Conservation (phyloP, 2,888 invertebrate species). For the Cosmia trapezina region DNA sequence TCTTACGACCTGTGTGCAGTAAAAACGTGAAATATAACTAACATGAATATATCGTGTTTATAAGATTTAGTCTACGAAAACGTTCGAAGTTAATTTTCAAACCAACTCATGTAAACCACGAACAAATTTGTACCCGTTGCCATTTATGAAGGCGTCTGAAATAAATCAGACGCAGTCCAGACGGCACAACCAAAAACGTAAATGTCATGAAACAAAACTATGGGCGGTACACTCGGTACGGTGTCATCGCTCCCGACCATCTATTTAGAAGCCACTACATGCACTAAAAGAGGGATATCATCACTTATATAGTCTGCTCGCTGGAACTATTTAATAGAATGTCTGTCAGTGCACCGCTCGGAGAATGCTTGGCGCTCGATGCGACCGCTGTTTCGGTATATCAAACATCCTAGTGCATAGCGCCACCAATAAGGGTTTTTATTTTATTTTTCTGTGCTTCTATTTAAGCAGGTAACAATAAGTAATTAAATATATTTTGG, state of each 20-base stretch:
- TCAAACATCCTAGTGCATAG: conserved; percentile 18
- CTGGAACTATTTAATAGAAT: conserved; percentile 57
- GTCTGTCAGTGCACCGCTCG: conserved; percentile 38
- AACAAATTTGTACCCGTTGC: conserved; percentile 61
- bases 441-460: background rate
- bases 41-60: conserved; percentile 22
- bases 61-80: conserved; percentile 15
- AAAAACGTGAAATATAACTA: conserved; percentile 32
- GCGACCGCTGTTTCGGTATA: conserved; percentile 19
- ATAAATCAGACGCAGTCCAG: conserved; percentile 82
- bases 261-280: conserved; percentile 65
- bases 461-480: background rate
- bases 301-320: conserved; percentile 55
- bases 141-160: conserved; percentile 72
- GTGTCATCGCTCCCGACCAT: conserved; percentile 78
- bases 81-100: conserved; percentile 34
- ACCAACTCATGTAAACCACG: conserved; percentile 41
- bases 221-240: conserved; percentile 63
- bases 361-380: conserved; percentile 50
- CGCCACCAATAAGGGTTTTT: conserved; percentile 21
- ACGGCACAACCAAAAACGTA: conserved; percentile 81
- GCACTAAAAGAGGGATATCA: conserved; percentile 64
- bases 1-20: conserved; percentile 17
- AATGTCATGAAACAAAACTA: conserved; percentile 87
- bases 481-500: fast-evolving